Evolutionary conservation across 2,888 invertebrate genomes (phyloP).

Genomic region (Lathronympha strigana): DNA sequence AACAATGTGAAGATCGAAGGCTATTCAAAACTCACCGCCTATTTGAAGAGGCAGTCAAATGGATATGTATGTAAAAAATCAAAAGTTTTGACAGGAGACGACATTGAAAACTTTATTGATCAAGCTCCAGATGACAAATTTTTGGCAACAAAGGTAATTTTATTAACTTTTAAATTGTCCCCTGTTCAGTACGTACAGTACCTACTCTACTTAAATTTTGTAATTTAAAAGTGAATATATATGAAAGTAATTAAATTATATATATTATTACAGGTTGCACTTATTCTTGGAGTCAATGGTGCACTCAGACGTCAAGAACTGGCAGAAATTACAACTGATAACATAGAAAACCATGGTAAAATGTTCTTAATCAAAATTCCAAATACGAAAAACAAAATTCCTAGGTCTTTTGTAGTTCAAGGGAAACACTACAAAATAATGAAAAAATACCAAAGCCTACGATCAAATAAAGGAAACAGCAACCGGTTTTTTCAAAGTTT

Average conservation of each 20-base stretch:
- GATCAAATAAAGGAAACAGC: constrained; percentile 39
- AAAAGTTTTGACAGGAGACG: constrained; percentile 7
- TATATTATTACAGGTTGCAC: neutral
- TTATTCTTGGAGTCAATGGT: constrained; percentile 7
- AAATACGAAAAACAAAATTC: constrained; percentile 42
- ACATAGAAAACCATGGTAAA: neutral
- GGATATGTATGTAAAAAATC: constrained; percentile 8
- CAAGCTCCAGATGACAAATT: too few relatives aligned
- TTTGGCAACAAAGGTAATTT: too few relatives aligned
- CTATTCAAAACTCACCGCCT: neutral
- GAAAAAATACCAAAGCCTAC: constrained; percentile 41
- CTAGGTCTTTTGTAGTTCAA: constrained; percentile 39
- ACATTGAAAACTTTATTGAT: neutral
- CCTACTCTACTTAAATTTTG: too few relatives aligned
- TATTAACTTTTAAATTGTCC: too few relatives aligned
- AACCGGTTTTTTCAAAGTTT: constrained; percentile 44
- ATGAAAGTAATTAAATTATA: too few relatives aligned
- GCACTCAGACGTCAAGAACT: neutral
- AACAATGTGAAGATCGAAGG: neutral
- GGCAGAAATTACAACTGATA: neutral
- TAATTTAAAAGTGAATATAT: too few relatives aligned
- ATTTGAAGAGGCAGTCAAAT: constrained; percentile 1
- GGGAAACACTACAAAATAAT: constrained; percentile 34
- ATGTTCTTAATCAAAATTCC: constrained; percentile 35
- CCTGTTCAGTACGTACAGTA: too few relatives aligned